A percentile compares a stretch with the other conserved stretches of the same genome.
Evolutionary conservation across 2,113 vertebrate species (phyloP).

Genomic region (Pseudorhombus dupliciocellatus): DNA sequence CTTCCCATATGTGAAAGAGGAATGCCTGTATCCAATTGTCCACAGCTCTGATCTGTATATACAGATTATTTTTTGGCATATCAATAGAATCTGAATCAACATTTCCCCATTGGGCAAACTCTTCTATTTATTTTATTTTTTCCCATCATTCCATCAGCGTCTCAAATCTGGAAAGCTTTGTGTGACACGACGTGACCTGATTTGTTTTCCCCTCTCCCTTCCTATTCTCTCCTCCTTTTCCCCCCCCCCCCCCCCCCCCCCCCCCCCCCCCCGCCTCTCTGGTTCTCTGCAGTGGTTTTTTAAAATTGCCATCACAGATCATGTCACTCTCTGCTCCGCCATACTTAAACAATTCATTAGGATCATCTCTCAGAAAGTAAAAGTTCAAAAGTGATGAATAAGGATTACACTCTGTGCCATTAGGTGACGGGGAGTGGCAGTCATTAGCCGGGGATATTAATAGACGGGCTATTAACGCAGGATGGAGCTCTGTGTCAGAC

Average conservation of each 20-base stretch:
- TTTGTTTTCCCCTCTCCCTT: not conserved
- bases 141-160: too few species aligned
- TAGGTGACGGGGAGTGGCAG: constrained; percentile 58
- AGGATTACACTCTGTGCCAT: constrained; percentile 41
- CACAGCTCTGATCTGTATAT: too few species aligned
- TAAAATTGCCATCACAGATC: constrained; percentile 21
- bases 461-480: constrained; percentile 66
- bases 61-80: too few species aligned
- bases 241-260: not conserved
- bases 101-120: too few species aligned
- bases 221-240: not conserved
- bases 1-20: too few species aligned
- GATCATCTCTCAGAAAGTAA: constrained; percentile 59
- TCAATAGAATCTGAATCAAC: too few species aligned
- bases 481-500: constrained; percentile 60
- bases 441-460: constrained; percentile 70
- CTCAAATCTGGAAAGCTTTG: too few species aligned
- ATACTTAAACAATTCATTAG: not conserved
- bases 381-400: constrained; percentile 65
- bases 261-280: not conserved
- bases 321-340: constrained; percentile 8
- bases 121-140: too few species aligned
- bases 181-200: too few species aligned
- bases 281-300: constrained; percentile 8
- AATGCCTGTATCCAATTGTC: too few species aligned